Conservation (phyloP, 2,113 vertebrate species). For the Tylochromis polylepis region DNA sequence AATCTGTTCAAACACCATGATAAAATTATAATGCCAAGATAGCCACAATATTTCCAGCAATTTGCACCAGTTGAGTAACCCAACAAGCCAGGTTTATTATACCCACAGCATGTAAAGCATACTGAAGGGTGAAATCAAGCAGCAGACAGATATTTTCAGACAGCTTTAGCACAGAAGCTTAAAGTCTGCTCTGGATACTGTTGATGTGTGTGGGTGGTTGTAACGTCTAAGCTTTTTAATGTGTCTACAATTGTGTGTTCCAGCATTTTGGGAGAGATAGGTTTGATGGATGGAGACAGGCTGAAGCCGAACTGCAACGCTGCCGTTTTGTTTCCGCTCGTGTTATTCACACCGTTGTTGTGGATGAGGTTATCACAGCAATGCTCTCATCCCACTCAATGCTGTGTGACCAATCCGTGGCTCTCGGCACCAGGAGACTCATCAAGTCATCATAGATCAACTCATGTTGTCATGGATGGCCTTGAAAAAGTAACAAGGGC, state of each 20-base stretch:
- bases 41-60: background rate
- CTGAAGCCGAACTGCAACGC: constrained; percentile 6
- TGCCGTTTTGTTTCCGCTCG: constrained; percentile 5
- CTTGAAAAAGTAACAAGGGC: constrained; percentile 49
- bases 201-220: constrained; percentile 11
- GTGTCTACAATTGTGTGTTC: constrained; percentile 11
- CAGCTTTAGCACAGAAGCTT: background rate
- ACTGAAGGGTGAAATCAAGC: background rate
- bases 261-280: constrained; percentile 6
- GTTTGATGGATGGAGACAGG: constrained; percentile 38
- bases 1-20: background rate
- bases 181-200: background rate
- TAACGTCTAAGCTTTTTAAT: constrained; percentile 16
- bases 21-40: background rate
- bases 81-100: background rate
- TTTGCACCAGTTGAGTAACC: background rate
- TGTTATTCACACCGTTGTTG: constrained; percentile 18
- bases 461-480: constrained; percentile 25
- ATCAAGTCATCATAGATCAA: constrained; percentile 48
- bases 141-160: constrained; percentile 4
- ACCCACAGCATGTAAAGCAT: background rate
- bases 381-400: background rate
- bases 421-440: constrained; percentile 6
- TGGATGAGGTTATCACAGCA: constrained; percentile 25
- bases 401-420: background rate